A percentile compares a stretch with the other conserved stretches of the same genome.
Evolutionary conservation across 2,888 invertebrate genomes (phyloP).

Genomic region (Dicyrtoma fusca): DNA sequence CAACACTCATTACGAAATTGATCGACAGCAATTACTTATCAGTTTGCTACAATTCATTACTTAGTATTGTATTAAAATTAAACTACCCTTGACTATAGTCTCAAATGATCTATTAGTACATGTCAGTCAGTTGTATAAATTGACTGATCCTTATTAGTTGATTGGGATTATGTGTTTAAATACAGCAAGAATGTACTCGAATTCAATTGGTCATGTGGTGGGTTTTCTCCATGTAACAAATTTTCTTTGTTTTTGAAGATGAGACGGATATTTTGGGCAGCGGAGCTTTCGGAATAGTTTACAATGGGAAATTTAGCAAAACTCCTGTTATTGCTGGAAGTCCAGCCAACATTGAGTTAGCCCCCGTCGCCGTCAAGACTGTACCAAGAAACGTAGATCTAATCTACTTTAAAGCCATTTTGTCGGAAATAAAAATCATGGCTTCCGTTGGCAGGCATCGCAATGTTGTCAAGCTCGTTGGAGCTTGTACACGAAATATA

Average conservation of each 20-base stretch:
- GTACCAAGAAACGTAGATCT: constrained; percentile 8
- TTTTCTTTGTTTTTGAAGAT: too few species aligned
- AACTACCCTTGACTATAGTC: too few species aligned
- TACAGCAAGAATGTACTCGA: too few species aligned
- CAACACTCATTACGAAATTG: constrained; percentile 1
- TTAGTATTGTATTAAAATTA: background rate
- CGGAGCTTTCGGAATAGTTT: constrained; percentile 17
- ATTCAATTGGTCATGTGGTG: too few species aligned
- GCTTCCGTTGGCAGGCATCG: background rate
- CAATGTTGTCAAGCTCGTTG: constrained; percentile 1
- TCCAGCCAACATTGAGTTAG: too few species aligned
- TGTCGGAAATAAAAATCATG: constrained; percentile 16
- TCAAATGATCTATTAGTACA: too few species aligned
- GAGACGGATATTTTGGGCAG: background rate
- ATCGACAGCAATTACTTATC: background rate
- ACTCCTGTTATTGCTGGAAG: too few species aligned
- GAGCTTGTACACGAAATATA: constrained; percentile 8
- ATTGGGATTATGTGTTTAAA: too few species aligned
- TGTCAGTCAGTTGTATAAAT: too few species aligned
- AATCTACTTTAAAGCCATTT: constrained; percentile 12
- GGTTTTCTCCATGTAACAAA: too few species aligned
- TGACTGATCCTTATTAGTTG: too few species aligned
- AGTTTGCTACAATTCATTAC: background rate
- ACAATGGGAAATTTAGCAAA: constrained; percentile 8
- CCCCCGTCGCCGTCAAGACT: constrained; percentile 21